Conservation (phyloP, 2,797 vertebrate species). For the Nasua narica region DNA sequence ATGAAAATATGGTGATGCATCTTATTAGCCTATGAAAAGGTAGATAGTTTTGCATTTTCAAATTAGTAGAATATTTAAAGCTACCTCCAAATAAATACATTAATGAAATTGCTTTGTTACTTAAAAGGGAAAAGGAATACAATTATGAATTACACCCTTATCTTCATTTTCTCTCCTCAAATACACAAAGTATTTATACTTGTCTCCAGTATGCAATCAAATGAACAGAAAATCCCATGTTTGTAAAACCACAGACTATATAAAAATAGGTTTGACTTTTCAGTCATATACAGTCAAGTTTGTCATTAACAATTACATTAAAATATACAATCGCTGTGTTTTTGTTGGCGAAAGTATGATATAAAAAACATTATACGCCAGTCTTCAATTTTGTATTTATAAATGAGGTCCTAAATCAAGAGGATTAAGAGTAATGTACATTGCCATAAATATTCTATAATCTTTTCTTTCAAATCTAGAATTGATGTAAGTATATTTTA, state of each 20-base stretch:
- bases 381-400: conserved; percentile 51
- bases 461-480: neutral
- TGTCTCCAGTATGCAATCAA: conserved; percentile 20
- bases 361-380: neutral
- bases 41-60: conserved; percentile 8
- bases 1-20: conserved; percentile 9
- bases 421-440: conserved; percentile 10
- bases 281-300: conserved; percentile 52
- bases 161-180: conserved; percentile 40
- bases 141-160: neutral
- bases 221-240: conserved; percentile 10
- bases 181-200: conserved; percentile 1
- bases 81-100: neutral
- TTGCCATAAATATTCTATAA: neutral
- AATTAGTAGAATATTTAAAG: conserved; percentile 27
- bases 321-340: conserved; percentile 18
- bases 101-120: conserved; percentile 36
- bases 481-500: neutral
- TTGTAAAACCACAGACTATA: conserved; percentile 3
- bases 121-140: neutral
- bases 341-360: neutral
- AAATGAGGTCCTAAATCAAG: neutral
- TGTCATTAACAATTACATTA: conserved; percentile 49
- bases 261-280: conserved; percentile 67
- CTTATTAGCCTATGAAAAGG: conserved; percentile 33